Conservation (phyloP, 2,113 vertebrate genomes). For the Oreochromis aureus region DNA sequence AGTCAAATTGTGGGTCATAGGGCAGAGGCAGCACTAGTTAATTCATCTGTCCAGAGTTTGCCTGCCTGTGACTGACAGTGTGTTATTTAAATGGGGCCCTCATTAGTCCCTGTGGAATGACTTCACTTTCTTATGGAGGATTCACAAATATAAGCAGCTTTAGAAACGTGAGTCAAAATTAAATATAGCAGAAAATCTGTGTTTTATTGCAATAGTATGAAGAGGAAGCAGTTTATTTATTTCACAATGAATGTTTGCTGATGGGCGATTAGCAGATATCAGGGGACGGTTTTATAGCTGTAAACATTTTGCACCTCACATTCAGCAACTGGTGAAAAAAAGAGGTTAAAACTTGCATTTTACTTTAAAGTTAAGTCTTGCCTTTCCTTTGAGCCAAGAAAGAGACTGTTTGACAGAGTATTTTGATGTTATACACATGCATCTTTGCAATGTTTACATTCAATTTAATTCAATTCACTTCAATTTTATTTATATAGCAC, state of each 20-base stretch:
- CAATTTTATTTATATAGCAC: not conserved
- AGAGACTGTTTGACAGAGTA: not conserved
- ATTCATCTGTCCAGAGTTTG: constrained; percentile 20
- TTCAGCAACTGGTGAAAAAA: not conserved
- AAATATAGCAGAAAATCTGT: not conserved
- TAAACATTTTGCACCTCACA: not conserved
- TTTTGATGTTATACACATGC: not conserved
- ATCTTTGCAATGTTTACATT: not conserved
- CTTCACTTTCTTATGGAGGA: not conserved
- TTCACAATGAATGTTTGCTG: not conserved
- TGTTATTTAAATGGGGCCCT: not conserved
- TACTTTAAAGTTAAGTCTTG: not conserved
- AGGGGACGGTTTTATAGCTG: not conserved
- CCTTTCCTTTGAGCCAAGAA: not conserved
- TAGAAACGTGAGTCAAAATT: not conserved
- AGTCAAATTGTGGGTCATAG: not conserved
- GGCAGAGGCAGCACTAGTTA: not conserved
- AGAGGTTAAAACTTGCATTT: not conserved
- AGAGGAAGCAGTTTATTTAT: not conserved
- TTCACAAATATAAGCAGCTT: not conserved
- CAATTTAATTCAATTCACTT: not conserved
- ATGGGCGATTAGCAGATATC: not conserved
- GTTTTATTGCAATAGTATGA: not conserved
- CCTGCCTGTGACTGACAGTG: not conserved
- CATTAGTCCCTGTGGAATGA: not conserved